Evolutionary conservation across 2,888 invertebrate species (phyloP).

Genomic region (Coelinius sp.): DNA sequence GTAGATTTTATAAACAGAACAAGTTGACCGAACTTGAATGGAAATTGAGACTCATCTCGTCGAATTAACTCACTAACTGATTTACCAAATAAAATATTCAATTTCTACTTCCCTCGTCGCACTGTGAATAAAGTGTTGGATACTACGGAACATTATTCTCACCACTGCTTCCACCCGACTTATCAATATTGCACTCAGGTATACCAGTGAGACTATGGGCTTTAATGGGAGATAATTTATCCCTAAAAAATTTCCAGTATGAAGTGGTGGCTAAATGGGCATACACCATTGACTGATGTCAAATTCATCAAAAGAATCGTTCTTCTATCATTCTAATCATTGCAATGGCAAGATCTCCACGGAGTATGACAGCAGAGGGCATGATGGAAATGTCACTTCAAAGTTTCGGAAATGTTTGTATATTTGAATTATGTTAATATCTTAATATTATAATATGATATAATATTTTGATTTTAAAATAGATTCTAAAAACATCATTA

Average conservation of each 20-base stretch:
- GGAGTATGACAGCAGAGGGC: constrained; percentile 60
- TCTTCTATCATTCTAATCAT: constrained; percentile 54
- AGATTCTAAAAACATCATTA: constrained; percentile 38
- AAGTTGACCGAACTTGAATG: no score
- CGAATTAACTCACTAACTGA: no score
- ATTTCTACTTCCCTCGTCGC: no score
- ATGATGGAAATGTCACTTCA: constrained; percentile 42
- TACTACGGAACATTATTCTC: no score
- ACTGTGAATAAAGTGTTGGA: no score
- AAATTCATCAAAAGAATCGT: constrained; percentile 50
- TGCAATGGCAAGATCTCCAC: constrained; percentile 52
- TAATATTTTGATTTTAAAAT: no score
- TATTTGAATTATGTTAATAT: not conserved
- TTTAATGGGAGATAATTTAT: not conserved
- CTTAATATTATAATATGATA: not conserved
- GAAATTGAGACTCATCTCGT: no score
- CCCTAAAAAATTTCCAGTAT: constrained; percentile 44
- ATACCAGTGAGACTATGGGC: no score
- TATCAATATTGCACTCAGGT: no score
- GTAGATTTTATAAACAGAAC: no score
- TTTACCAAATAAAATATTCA: no score
- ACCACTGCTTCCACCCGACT: no score
- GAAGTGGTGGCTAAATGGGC: constrained; percentile 51
- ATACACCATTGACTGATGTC: constrained; percentile 60
- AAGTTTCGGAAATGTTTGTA: constrained; percentile 51